Evolutionary conservation across 2,113 vertebrate genomes (phyloP).

Genomic region (Carassius gibelio): DNA sequence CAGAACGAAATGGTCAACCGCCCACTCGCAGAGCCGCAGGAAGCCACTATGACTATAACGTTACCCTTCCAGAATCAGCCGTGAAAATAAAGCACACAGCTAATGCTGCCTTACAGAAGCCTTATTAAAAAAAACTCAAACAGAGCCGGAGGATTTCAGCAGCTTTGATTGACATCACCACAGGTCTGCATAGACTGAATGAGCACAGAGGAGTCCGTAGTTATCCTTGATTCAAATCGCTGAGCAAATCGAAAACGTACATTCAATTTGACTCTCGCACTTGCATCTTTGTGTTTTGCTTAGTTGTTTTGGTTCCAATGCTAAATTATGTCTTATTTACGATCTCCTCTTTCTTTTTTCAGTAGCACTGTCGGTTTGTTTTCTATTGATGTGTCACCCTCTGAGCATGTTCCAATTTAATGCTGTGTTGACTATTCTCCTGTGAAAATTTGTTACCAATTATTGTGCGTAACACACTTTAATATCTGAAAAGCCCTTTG

Average conservation of each 20-base stretch:
- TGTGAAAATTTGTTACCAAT: slow-evolving; percentile 35
- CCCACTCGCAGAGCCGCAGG: slow-evolving; percentile 63
- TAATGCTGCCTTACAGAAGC: slow-evolving; percentile 46
- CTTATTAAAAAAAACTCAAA: slow-evolving; percentile 41
- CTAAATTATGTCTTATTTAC: slow-evolving; percentile 10
- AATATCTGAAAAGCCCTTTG: slow-evolving; percentile 36
- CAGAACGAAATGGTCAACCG: slow-evolving; percentile 73
- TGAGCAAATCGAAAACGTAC: too few species aligned
- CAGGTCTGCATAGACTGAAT: slow-evolving; percentile 4
- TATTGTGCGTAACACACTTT: slow-evolving; percentile 38
- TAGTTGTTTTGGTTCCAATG: neutral
- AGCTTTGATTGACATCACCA: slow-evolving; percentile 23
- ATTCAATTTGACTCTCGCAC: slow-evolving; percentile 30
- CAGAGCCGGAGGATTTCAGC: slow-evolving; percentile 20
- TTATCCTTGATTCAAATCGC: slow-evolving; percentile 10
- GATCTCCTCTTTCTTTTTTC: neutral
- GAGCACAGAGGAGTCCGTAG: neutral
- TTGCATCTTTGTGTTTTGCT: slow-evolving; percentile 6
- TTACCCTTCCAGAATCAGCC: slow-evolving; percentile 71
- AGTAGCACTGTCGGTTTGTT: neutral
- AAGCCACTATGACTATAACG: slow-evolving; percentile 70
- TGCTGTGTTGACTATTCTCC: slow-evolving; percentile 37
- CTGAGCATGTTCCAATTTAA: slow-evolving; percentile 48
- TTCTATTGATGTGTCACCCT: slow-evolving; percentile 10
- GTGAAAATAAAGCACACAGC: slow-evolving; percentile 53